Conservation (phyloP, 2,113 vertebrate genomes). For the Antechinus flavipes region DNA sequence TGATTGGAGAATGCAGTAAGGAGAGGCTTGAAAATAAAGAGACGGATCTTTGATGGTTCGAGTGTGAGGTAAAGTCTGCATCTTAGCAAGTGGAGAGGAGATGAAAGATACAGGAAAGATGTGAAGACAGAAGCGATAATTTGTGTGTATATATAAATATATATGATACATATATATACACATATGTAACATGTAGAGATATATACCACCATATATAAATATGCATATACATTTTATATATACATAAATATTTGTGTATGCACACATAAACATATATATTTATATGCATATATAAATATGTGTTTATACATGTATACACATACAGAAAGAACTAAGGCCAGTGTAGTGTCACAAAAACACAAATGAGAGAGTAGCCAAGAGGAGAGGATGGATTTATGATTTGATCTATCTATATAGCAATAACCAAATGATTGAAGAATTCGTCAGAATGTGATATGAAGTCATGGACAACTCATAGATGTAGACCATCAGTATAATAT, state of each 20-base stretch:
- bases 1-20: neutral
- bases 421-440: neutral
- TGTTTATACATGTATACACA: too few species aligned
- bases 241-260: too few species aligned
- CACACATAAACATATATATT: too few species aligned
- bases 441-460: neutral
- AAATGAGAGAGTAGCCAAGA: neutral
- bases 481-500: neutral
- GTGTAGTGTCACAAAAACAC: neutral
- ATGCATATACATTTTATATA: too few species aligned
- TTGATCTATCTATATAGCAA: neutral
- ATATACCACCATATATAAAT: too few species aligned
- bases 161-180: too few species aligned
- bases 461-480: neutral
- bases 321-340: neutral
- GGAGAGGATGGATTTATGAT: neutral
- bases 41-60: neutral
- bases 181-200: too few species aligned
- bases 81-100: neutral
- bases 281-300: too few species aligned
- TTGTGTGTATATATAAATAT: too few species aligned
- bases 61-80: neutral
- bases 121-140: neutral
- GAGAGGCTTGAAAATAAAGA: neutral
- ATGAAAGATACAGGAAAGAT: neutral